Evolutionary conservation across 2,797 vertebrate species (phyloP), one percentile per base, ranked within the genome.

Genomic region (Ataeniobius toweri): DNA sequence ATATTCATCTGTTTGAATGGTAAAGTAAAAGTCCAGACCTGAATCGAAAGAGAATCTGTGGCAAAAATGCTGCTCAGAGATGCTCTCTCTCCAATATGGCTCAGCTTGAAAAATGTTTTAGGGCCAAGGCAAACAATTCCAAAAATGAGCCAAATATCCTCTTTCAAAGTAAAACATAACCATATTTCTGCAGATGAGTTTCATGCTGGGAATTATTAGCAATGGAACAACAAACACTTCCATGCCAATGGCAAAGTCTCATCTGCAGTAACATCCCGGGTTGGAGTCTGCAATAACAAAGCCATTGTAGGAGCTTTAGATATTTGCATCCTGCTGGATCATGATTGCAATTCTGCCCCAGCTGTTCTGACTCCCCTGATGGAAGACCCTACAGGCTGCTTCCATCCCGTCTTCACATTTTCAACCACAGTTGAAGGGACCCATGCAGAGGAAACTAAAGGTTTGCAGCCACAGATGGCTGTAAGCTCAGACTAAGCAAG

Each of bases 341-440:
- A 77, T 71, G 59, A 83, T 80, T 79, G 75, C 28, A 5, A 78
- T 80, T 90, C 81, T 80, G 85, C 83, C 91, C 87, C 86, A 86
- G 82, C 85, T 83, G 89, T 79, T 90, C 84, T 83, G 83, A 76
- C 41, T 74, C 56, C 56, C 28, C 80, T 88, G 85, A 82, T 85
- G 76, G 83, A 89, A 75, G 71, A 79, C 78, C 88, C 86, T 67
- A 75, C 76, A 74, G 91, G 91, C 88, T 77, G 56, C 84, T 78
- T 80, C 75, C 79, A 73, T 73, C 77, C 80, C 81, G 31, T 80
- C 81, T 63, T 80, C 79, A 74, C 80, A 83, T 50, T 80, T 76
- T 80, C 74, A 80, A 82, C 72, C 76, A 56, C 76, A 78, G 79
- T 76, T 61, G 76, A 74, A 65, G 74, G 67, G 85, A 83, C 69